phyloP scores from a whole-genome alignment of 2,113 vertebrate species.

The Odobenus rosmarus region DNA sequence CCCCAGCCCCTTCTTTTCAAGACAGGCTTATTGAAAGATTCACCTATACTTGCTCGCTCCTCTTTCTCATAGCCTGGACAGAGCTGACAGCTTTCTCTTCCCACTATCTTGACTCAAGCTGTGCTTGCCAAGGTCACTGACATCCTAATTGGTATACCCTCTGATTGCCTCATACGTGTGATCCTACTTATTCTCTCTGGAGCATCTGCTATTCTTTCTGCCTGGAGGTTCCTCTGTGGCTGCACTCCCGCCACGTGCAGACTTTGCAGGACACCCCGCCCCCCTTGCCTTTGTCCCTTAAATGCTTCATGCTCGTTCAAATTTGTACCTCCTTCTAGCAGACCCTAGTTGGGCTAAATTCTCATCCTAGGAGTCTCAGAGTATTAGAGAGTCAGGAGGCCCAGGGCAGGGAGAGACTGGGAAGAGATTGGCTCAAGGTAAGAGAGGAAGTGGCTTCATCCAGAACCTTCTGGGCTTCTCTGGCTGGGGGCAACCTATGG shows the following conservation, averaged over 20 bases:
- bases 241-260: neutral
- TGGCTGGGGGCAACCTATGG: neutral
- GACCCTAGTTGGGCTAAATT: neutral
- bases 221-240: neutral
- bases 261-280: neutral
- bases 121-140: neutral
- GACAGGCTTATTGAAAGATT: neutral
- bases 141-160: no score
- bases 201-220: neutral
- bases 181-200: neutral
- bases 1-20: neutral
- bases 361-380: neutral
- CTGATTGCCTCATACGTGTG: neutral
- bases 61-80: neutral
- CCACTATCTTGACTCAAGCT: no score
- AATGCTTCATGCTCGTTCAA: neutral
- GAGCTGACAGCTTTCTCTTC: neutral
- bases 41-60: neutral
- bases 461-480: neutral
- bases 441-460: neutral
- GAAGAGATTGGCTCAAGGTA: neutral
- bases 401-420: neutral
- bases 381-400: neutral
- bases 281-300: neutral
- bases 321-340: neutral